phyloP scores from a whole-genome alignment of 1,140 invertebrate genomes.

The Drosophila orena region DNA sequence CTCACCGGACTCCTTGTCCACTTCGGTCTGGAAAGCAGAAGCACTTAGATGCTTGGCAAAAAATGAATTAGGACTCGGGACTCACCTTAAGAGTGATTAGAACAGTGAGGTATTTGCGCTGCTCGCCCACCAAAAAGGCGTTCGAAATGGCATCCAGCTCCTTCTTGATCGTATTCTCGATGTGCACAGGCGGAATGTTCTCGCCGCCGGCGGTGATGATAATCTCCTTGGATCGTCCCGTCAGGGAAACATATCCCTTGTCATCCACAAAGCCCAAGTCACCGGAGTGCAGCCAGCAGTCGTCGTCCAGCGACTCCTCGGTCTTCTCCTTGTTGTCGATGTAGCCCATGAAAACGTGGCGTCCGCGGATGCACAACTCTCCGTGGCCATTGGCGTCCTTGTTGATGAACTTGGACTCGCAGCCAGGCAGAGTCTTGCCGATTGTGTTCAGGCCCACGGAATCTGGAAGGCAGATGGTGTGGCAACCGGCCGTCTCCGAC shows the following conservation, averaged over 20 bases:
- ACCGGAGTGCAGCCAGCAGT: slow-evolving; percentile 93
- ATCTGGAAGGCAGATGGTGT: slow-evolving; percentile 86
- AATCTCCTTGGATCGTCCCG: slow-evolving; percentile 95
- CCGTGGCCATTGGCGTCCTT: slow-evolving; percentile 91
- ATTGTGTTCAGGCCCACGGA: slow-evolving; percentile 88
- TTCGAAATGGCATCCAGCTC: slow-evolving; percentile 92
- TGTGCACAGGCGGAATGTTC: slow-evolving; percentile 94
- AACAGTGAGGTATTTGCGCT: slow-evolving; percentile 93
- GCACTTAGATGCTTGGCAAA: too few species aligned
- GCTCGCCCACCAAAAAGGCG: slow-evolving; percentile 94
- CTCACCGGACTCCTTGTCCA: slow-evolving; percentile 88
- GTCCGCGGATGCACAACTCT: slow-evolving; percentile 92
- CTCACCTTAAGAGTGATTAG: slow-evolving; percentile 93
- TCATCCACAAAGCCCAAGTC: slow-evolving; percentile 92
- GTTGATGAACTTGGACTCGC: slow-evolving; percentile 90
- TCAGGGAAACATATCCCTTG: slow-evolving; percentile 92
- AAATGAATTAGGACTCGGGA: background rate
- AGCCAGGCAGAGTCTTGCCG: slow-evolving; percentile 88
- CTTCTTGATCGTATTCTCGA: slow-evolving; percentile 93
- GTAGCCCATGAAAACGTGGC: slow-evolving; percentile 97
- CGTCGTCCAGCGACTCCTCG: slow-evolving; percentile 87
- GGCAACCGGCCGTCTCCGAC: slow-evolving; percentile 93
- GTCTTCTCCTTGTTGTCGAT: slow-evolving; percentile 92
- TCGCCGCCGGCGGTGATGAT: slow-evolving; percentile 97
- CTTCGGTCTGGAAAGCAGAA: slow-evolving; percentile 61